Evolutionary conservation across 2,113 vertebrate genomes (phyloP), one percentile per base, ranked within the genome.

Genomic region (Psammodynastes pulverulentus): DNA sequence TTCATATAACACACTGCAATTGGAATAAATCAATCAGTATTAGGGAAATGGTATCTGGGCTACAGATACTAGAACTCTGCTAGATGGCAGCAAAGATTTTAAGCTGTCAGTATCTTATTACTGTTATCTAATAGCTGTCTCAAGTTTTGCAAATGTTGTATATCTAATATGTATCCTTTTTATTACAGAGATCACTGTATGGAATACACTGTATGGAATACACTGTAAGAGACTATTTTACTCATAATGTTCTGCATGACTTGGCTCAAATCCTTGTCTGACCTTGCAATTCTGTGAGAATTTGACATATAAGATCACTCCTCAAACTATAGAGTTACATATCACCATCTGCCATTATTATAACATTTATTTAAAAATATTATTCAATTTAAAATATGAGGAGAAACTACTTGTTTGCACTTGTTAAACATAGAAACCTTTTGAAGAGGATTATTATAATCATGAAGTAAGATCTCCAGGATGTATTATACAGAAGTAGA

Each of bases 301-400:
- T 67, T 26, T 51, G 72, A 85, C 53, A 53, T 84, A 45, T 29
- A 92, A 92, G 51, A 87, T 54, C 84, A 92, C n/a, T 79, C 51
- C 87, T 92, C n/a, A 49, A 58, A 58, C 91, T 85, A 92, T 92
- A 89, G 52, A 62, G 46, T 89, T 92, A 89, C 88, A 86, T 49
- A 9, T 6, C 54, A 54, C 88, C 79, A 92, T 92, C 88, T 92
- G 91, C 72, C 24, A 48, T 79, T 85, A 39, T 89, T 89, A 43
- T 15, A 58, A 51, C 52, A 39, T 84, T 53, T n/a, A 26, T 49
- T 89, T 89, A 48, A 29, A 84, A 86, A 43, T 86, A 24, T 92
- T 92, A 34, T 43, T 92, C 53, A 49, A 15, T 92, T 92, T 85
- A 92, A 58, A 92, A 24, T 45, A 53, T 39, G 43, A 58, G 46